Conservation (phyloP, 2,113 vertebrate species). For the Pampusana beccarii region DNA sequence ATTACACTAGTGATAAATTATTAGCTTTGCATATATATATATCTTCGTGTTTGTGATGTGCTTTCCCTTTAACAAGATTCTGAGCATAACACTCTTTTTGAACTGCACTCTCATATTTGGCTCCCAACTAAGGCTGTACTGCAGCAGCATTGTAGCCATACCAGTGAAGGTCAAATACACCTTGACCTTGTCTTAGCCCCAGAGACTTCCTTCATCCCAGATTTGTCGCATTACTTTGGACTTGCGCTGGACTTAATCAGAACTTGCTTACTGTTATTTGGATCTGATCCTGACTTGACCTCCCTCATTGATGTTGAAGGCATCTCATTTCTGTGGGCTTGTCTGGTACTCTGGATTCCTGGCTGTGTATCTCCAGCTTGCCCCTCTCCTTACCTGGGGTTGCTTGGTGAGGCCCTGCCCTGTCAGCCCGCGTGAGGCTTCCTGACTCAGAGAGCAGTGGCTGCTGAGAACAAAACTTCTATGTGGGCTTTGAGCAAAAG, state of each 20-base stretch:
- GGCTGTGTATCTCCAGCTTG: too few relatives aligned
- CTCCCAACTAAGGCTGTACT: neutral
- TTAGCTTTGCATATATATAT: neutral
- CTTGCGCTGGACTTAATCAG: neutral
- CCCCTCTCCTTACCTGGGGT: neutral
- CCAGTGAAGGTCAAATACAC: neutral
- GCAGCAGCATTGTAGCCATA: neutral
- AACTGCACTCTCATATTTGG: neutral
- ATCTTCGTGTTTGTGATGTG: fast-evolving
- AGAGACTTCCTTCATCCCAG: neutral
- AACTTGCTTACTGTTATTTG: neutral
- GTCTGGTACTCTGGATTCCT: too few relatives aligned
- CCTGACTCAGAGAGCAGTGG: too few relatives aligned
- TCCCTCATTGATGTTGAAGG: neutral
- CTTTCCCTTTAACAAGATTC: neutral
- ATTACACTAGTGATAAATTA: neutral
- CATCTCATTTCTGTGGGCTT: neutral
- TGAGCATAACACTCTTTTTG: neutral
- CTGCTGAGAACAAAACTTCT: neutral
- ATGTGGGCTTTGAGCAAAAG: neutral
- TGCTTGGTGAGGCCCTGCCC: neutral
- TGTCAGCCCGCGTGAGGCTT: neutral
- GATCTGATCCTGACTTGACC: neutral
- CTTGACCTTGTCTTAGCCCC: neutral
- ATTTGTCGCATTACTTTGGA: neutral